Percentiles rank a stretch among this genome's conserved stretches.
Conservation (phyloP, 2,113 vertebrate species). For the Synchiropus splendidus region DNA sequence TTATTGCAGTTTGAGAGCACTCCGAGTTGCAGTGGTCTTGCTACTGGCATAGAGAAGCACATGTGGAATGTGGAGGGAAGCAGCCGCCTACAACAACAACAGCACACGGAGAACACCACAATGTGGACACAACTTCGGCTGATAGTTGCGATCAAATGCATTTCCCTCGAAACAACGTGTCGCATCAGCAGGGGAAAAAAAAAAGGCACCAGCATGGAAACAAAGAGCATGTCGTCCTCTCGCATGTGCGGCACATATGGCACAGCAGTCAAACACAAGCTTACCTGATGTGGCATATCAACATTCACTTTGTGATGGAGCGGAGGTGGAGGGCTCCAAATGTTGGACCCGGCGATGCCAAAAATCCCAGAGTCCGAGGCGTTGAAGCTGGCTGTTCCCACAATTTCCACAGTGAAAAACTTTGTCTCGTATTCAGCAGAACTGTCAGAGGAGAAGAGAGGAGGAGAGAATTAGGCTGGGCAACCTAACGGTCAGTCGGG, state of each 20-base stretch:
- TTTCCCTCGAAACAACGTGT: no score
- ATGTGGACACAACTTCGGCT: no score
- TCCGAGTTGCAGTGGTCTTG: no score
- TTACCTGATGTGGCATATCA: slow-evolving; percentile 69
- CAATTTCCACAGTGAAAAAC: slow-evolving; percentile 33
- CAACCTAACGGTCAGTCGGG: slow-evolving; percentile 30
- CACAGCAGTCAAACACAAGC: background rate
- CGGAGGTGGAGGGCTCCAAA: slow-evolving; percentile 16
- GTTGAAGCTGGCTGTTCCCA: slow-evolving; percentile 22
- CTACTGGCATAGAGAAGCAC: slow-evolving; percentile 22
- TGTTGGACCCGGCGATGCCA: slow-evolving; percentile 28
- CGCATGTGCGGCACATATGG: background rate
- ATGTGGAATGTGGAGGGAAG: slow-evolving; percentile 50
- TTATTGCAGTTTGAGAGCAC: no score
- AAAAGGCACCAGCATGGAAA: slow-evolving; percentile 1
- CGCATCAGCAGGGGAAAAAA: no score
- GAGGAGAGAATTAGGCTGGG: slow-evolving; percentile 27
- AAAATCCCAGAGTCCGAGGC: slow-evolving; percentile 11
- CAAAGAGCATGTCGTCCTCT: no score
- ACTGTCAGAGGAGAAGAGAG: slow-evolving; percentile 45
- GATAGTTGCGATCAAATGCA: no score
- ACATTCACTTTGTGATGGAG: slow-evolving; percentile 42
- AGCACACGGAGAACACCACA: no score
- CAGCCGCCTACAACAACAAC: slow-evolving; percentile 41
- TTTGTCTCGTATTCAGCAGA: slow-evolving; percentile 34